Conservation (phyloP, 1,140 invertebrate species). For the Bradynema listronoti region DNA sequence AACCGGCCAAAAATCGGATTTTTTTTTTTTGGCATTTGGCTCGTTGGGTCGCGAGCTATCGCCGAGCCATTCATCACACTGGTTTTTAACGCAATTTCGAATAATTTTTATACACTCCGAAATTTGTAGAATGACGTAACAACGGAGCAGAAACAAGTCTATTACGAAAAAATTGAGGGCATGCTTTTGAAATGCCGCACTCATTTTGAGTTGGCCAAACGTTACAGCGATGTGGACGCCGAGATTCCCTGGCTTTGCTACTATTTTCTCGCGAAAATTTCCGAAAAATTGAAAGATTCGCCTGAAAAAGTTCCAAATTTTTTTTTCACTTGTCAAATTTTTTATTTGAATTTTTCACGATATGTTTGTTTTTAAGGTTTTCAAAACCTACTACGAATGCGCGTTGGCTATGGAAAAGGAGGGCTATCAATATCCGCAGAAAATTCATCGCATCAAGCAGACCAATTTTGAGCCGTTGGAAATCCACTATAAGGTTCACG, state of each 20-base stretch:
- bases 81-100: too few relatives aligned
- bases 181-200: constrained; percentile 19
- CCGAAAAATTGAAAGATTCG: constrained; percentile 34
- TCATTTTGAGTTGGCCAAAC: constrained; percentile 20
- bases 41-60: too few relatives aligned
- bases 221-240: constrained; percentile 24
- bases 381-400: constrained; percentile 27
- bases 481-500: constrained; percentile 39
- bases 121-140: too few relatives aligned
- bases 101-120: too few relatives aligned
- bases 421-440: constrained; percentile 27
- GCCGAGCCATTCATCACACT: too few relatives aligned
- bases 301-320: constrained; percentile 21
- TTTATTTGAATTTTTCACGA: background rate
- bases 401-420: constrained; percentile 31
- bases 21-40: too few relatives aligned
- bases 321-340: background rate
- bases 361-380: background rate
- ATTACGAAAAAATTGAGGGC: too few relatives aligned
- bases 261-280: constrained; percentile 36
- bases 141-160: too few relatives aligned
- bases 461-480: constrained; percentile 34
- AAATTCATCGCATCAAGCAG: constrained; percentile 35
- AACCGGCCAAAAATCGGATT: too few relatives aligned
- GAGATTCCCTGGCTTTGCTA: constrained; percentile 32